These are phyloP conservation scores for Ursus arctos DNA, from an alignment of 2,113 vertebrate species.

Conservation along the genomic window DNA sequence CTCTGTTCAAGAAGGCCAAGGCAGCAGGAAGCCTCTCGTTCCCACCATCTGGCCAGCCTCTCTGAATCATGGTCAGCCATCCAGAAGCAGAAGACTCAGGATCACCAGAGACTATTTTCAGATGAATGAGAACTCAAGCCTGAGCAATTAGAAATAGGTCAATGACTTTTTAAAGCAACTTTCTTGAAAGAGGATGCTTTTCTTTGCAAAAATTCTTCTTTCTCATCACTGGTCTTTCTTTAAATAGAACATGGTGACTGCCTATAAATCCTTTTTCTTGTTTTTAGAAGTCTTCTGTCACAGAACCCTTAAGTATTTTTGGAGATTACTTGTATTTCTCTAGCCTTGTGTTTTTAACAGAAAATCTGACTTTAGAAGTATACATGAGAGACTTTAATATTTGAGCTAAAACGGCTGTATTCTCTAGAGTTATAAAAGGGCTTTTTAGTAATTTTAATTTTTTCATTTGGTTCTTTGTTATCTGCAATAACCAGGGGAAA, in stretches of 20 bases:
- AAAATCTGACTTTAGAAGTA: slow-evolving; percentile 54
- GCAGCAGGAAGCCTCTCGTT: not conserved
- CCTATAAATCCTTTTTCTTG: slow-evolving; percentile 33
- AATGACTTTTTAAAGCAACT: slow-evolving; percentile 54
- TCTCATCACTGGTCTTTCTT: slow-evolving; percentile 26
- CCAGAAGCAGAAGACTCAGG: slow-evolving; percentile 18
- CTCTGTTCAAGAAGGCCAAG: not conserved
- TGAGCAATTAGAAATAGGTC: slow-evolving; percentile 41
- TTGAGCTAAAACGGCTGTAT: slow-evolving; percentile 50
- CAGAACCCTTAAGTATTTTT: not conserved
- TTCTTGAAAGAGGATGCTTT: slow-evolving; percentile 51
- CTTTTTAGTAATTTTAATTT: slow-evolving; percentile 25
- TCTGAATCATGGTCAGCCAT: not conserved
- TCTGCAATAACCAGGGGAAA: slow-evolving; percentile 66
- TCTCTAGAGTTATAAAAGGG: not conserved
- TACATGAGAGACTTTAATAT: slow-evolving; percentile 36
- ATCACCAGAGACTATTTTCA: slow-evolving; percentile 60
- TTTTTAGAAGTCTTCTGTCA: slow-evolving; percentile 55
- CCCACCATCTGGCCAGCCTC: not conserved
- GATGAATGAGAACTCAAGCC: slow-evolving; percentile 32
- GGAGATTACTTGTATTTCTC: slow-evolving; percentile 49
- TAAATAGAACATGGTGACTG: slow-evolving; percentile 32
- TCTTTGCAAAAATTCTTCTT: slow-evolving; percentile 35
- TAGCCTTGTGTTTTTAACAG: slow-evolving; percentile 39
- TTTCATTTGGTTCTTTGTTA: slow-evolving; percentile 14